Conservation (phyloP, 2,113 vertebrate genomes). For the Lophochroa leadbeateri region DNA sequence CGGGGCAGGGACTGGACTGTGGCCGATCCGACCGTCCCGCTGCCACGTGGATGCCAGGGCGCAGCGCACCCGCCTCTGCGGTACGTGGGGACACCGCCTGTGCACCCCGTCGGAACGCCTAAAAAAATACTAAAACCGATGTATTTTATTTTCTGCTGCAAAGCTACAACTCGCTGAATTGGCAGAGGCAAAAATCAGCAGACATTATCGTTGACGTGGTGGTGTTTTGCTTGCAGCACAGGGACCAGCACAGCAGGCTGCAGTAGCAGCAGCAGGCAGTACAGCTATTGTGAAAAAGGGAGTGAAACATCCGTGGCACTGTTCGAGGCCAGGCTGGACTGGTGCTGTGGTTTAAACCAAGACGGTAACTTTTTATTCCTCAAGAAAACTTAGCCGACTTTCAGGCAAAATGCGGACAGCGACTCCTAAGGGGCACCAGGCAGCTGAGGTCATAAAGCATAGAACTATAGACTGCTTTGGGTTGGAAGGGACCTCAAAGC, state of each 20-base stretch:
- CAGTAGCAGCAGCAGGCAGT: fast-evolving
- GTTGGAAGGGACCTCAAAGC: not conserved
- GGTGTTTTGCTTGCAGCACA: fast-evolving
- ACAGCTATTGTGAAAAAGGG: fast-evolving
- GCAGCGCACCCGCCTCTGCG: not conserved
- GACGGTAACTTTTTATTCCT: not conserved
- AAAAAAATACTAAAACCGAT: fast-evolving
- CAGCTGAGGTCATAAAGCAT: not conserved
- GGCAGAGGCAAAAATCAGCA: not conserved
- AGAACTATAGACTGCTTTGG: not conserved
- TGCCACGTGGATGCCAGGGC: not conserved
- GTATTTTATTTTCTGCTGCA: not conserved
- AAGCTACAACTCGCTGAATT: fast-evolving
- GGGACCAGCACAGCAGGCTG: fast-evolving
- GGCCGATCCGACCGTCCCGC: not conserved
- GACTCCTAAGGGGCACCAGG: not conserved
- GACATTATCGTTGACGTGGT: fast-evolving
- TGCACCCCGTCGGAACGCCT: not conserved
- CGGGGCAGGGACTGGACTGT: too few species aligned
- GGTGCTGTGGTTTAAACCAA: not conserved
- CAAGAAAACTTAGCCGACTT: not conserved
- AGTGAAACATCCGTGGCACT: not conserved
- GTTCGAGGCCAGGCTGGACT: not conserved
- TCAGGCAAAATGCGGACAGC: not conserved
- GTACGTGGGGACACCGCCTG: fast-evolving